These are phyloP conservation scores for Tolmerus cingulatus DNA, from an alignment of 2,888 invertebrate genomes.

Conservation along the genomic window DNA sequence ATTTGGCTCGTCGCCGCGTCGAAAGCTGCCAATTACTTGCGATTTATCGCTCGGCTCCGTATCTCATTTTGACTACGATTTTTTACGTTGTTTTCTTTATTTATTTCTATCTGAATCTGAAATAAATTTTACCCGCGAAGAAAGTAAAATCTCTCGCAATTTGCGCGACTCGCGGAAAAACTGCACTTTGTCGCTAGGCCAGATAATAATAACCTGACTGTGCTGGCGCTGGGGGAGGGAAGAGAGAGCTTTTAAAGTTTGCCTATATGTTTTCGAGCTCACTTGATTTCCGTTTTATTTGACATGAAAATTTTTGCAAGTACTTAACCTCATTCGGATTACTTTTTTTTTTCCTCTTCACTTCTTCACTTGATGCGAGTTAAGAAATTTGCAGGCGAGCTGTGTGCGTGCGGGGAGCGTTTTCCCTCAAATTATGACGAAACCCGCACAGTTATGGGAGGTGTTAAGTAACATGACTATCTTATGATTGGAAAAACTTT, in stretches of 20 bases:
- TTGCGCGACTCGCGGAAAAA: neutral
- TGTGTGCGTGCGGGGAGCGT: neutral
- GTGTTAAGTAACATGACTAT: neutral
- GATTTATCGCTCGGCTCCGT: neutral
- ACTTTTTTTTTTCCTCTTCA: neutral
- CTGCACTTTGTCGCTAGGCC: neutral
- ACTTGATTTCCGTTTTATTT: slow-evolving; percentile 9
- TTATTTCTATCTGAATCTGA: neutral
- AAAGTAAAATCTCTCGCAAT: neutral
- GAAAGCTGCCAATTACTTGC: slow-evolving; percentile 13
- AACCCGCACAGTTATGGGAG: neutral
- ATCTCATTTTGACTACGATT: neutral
- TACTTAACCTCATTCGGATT: slow-evolving; percentile 6
- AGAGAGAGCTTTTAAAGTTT: neutral
- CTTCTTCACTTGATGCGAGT: neutral
- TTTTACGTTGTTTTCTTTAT: neutral
- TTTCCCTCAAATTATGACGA: neutral
- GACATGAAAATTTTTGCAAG: slow-evolving; percentile 23
- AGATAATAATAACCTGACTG: neutral
- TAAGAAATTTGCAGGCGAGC: neutral
- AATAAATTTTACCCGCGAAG: neutral
- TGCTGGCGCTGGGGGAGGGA: neutral
- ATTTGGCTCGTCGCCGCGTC: neutral
- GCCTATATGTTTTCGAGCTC: neutral
- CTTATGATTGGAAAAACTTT: neutral